Conservation (phyloP, 2,888 invertebrate genomes). For the Tiliacea citrago region DNA sequence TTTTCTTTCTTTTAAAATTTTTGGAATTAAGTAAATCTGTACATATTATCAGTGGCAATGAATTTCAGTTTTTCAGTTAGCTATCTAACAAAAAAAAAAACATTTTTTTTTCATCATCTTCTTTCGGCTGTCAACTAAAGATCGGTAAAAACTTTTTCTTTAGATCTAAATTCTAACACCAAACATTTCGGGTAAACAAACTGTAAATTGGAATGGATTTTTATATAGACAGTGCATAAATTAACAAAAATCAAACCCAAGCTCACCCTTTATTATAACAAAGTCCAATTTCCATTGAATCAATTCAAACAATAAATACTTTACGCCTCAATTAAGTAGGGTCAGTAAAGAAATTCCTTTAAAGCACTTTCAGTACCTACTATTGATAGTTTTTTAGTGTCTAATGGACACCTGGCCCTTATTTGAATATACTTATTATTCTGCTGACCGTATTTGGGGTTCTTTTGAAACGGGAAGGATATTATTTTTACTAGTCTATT, state of each 20-base stretch:
- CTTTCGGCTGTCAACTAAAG: too few species aligned
- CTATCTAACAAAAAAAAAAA: too few species aligned
- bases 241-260: background rate
- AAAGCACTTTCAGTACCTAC: conserved; percentile 48
- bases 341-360: conserved; percentile 75
- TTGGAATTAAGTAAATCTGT: background rate
- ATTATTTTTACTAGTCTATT: conserved; percentile 58
- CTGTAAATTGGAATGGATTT: background rate
- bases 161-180: background rate
- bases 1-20: background rate
- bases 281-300: conserved; percentile 13
- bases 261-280: background rate
- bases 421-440: conserved; percentile 74
- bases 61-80: too few species aligned
- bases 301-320: conserved; percentile 32
- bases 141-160: too few species aligned
- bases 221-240: background rate
- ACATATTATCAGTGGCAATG: too few species aligned
- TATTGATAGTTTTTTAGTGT: conserved; percentile 71
- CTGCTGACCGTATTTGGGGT: conserved; percentile 69
- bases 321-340: conserved; percentile 66
- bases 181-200: background rate
- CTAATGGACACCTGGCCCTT: conserved; percentile 80
- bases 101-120: too few species aligned
- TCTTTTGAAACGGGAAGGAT: conserved; percentile 33